Percentiles rank a stretch among this genome's conserved stretches.
Conservation (phyloP, 2,113 vertebrate genomes). For the Sialia sialis region DNA sequence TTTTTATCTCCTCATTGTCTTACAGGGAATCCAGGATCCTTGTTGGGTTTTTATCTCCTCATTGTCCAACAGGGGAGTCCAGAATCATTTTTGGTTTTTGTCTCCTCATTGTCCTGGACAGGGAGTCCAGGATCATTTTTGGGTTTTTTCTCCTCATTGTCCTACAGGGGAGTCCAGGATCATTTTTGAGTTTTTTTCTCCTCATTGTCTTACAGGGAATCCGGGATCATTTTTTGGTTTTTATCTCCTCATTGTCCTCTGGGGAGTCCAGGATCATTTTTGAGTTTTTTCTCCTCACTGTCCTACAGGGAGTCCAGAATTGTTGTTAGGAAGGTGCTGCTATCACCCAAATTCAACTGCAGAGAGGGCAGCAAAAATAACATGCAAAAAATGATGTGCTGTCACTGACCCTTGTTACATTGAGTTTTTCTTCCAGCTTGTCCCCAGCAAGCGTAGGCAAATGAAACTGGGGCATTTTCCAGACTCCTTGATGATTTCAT, state of each 20-base stretch:
- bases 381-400: background rate
- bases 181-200: background rate
- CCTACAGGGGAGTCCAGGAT: too few species aligned
- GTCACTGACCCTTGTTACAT: background rate
- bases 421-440: background rate
- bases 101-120: background rate
- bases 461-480: background rate
- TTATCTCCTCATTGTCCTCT: background rate
- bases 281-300: too few species aligned
- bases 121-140: too few species aligned
- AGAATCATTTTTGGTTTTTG: too few species aligned
- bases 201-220: fast-evolving
- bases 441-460: background rate
- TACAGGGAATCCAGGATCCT: too few species aligned
- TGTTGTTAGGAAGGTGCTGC: fast-evolving
- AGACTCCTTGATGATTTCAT: conserved; percentile 6
- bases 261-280: too few species aligned
- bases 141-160: background rate
- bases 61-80: too few species aligned
- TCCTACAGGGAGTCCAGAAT: fast-evolving
- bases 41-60: background rate
- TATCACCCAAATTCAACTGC: fast-evolving
- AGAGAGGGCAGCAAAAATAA: background rate
- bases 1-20: background rate
- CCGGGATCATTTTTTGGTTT: too few species aligned